Percentiles rank a stretch among this genome's conserved stretches.
These are phyloP conservation scores for Diloba caeruleocephala DNA, from an alignment of 2,888 invertebrate species.

Conservation along the genomic window DNA sequence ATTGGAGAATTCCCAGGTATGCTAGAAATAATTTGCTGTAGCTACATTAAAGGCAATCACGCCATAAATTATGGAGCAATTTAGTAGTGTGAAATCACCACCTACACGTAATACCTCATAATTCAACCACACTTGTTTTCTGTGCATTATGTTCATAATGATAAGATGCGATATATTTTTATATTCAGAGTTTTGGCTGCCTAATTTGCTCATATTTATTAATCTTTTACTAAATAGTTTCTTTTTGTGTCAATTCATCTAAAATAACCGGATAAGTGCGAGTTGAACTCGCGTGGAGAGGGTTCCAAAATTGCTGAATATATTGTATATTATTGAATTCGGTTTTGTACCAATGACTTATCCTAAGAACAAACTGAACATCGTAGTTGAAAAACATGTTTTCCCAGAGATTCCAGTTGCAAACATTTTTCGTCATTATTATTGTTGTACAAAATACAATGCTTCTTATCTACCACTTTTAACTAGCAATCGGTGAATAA, in stretches of 20 bases:
- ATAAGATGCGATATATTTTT: slow-evolving; percentile 6
- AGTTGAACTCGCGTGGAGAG: too few relatives aligned
- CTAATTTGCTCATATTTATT: neutral
- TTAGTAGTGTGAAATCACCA: slow-evolving; percentile 50
- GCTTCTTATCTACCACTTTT: too few relatives aligned
- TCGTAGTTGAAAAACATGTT: too few relatives aligned
- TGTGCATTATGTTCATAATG: slow-evolving; percentile 17
- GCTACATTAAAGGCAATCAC: slow-evolving; percentile 47
- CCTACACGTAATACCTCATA: slow-evolving; percentile 43
- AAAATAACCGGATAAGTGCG: too few relatives aligned
- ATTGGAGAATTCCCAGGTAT: slow-evolving; percentile 15
- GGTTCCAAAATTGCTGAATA: too few relatives aligned
- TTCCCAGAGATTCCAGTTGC: too few relatives aligned
- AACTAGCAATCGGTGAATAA: too few relatives aligned
- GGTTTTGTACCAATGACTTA: too few relatives aligned
- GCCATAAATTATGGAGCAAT: slow-evolving; percentile 56
- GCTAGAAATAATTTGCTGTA: slow-evolving; percentile 16
- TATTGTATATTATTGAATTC: too few relatives aligned
- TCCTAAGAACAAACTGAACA: too few relatives aligned
- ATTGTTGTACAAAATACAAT: too few relatives aligned
- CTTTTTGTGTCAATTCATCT: neutral
- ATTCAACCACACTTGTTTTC: slow-evolving; percentile 39
- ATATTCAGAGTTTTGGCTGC: slow-evolving; percentile 7
- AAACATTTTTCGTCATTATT: too few relatives aligned
- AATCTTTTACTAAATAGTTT: neutral